Conservation (phyloP, 37 sponge, comb jelly and placozoan species). For the Oopsacas minuta region DNA sequence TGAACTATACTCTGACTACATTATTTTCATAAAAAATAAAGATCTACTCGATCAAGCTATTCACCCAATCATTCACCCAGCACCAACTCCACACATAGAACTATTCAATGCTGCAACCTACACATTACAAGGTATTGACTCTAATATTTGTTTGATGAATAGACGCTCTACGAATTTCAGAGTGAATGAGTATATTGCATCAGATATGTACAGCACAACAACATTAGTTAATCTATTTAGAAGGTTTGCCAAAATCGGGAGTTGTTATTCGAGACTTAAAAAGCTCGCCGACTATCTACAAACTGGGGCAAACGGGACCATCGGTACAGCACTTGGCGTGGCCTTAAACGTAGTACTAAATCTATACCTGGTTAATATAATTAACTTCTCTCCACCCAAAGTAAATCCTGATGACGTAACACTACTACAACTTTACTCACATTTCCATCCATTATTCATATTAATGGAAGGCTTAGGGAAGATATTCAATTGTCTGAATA, state of each 20-base stretch:
- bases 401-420: neutral
- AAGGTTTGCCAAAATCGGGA: neutral
- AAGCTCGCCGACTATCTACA: neutral
- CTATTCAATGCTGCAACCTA: neutral
- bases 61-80: neutral
- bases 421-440: neutral
- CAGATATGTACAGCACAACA: neutral
- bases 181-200: neutral
- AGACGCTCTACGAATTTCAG: neutral
- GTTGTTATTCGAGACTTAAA: neutral
- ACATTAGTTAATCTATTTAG: constrained; percentile 1
- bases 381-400: neutral
- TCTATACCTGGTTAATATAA: neutral
- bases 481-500: neutral
- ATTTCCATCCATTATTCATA: neutral
- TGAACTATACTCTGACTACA: neutral
- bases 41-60: neutral
- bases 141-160: neutral
- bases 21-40: neutral
- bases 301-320: neutral
- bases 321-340: neutral
- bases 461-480: neutral
- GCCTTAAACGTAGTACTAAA: neutral
- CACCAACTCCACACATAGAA: neutral
- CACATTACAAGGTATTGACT: neutral